These are phyloP conservation scores for Mormyrus proboscirostris DNA, from an alignment of 2,797 vertebrate species.

Conservation along the genomic window DNA sequence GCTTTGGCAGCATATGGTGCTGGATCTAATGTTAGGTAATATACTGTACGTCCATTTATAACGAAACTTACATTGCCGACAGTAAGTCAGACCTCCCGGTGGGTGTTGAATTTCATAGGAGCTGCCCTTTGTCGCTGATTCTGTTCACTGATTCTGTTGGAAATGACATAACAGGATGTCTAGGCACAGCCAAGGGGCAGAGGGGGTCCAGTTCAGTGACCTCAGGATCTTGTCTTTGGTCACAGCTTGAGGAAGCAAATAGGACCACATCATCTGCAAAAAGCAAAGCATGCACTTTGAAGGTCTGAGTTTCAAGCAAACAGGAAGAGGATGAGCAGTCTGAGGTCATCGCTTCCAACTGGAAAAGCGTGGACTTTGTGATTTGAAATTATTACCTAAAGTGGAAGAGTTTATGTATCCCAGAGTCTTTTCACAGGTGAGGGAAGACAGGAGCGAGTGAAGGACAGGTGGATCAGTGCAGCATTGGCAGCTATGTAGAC, in stretches of 20 bases:
- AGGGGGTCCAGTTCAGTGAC: background rate
- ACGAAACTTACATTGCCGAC: background rate
- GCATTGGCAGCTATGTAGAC: background rate
- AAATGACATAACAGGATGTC: background rate
- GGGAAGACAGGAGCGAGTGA: background rate
- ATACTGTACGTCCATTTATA: background rate
- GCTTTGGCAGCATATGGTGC: background rate
- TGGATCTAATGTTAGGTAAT: background rate
- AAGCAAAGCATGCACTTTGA: background rate
- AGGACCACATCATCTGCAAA: too few relatives aligned
- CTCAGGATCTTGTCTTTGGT: background rate
- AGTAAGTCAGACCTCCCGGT: background rate
- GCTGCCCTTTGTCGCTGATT: background rate
- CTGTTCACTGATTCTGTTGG: background rate
- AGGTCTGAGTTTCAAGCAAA: background rate
- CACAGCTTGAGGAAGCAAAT: too few relatives aligned
- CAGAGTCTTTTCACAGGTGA: background rate
- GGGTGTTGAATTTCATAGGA: background rate
- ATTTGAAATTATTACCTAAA: background rate
- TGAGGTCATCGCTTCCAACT: background rate
- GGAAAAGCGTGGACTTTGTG: background rate
- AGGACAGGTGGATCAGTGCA: background rate
- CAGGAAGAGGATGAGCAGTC: background rate
- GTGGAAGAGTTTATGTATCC: background rate
- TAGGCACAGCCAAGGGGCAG: background rate